A percentile compares a stretch with the other conserved stretches of the same genome.
phyloP scores from a whole-genome alignment of 2,797 vertebrate genomes.

The Holocentrus rufus region DNA sequence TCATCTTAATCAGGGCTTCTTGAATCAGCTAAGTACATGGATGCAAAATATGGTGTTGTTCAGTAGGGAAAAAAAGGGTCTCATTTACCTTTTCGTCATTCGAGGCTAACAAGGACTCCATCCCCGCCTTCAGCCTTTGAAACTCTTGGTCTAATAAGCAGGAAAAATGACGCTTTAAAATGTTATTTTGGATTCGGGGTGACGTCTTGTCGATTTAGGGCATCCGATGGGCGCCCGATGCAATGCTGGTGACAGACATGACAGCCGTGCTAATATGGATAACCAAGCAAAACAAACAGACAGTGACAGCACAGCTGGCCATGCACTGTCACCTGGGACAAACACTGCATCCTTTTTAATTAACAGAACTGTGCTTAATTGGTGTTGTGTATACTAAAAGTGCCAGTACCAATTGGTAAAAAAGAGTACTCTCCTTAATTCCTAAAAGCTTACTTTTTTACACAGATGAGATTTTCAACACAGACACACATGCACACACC shows the following conservation, averaged over 20 bases:
- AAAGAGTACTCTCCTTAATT: slow-evolving; percentile 1
- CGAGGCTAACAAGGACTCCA: slow-evolving; percentile 91
- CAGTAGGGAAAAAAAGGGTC: background rate
- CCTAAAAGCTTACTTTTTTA: background rate
- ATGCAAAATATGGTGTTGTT: background rate
- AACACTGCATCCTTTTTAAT: slow-evolving; percentile 3
- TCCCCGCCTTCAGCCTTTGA: slow-evolving; percentile 91
- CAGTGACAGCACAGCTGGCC: slow-evolving; percentile 49
- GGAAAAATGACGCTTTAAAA: slow-evolving; percentile 17
- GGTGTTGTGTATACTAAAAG: rapidly evolving
- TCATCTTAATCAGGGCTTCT: background rate
- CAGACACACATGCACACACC: slow-evolving; percentile 3
- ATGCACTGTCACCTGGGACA: slow-evolving; percentile 53
- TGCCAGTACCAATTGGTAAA: background rate
- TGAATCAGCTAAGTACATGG: no score
- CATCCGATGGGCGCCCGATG: slow-evolving; percentile 32
- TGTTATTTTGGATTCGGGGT: background rate
- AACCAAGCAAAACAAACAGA: slow-evolving; percentile 62
- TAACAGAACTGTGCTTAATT: background rate
- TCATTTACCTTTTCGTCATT: slow-evolving; percentile 94
- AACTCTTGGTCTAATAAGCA: slow-evolving; percentile 90
- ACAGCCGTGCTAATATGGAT: slow-evolving; percentile 61
- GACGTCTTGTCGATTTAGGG: slow-evolving; percentile 15
- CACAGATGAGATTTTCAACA: background rate
- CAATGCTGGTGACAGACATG: slow-evolving; percentile 42